A percentile compares a stretch with the other conserved stretches of the same genome.
These are phyloP conservation scores for Agapornis roseicollis DNA, from an alignment of 2,113 vertebrate genomes.

Conservation along the genomic window DNA sequence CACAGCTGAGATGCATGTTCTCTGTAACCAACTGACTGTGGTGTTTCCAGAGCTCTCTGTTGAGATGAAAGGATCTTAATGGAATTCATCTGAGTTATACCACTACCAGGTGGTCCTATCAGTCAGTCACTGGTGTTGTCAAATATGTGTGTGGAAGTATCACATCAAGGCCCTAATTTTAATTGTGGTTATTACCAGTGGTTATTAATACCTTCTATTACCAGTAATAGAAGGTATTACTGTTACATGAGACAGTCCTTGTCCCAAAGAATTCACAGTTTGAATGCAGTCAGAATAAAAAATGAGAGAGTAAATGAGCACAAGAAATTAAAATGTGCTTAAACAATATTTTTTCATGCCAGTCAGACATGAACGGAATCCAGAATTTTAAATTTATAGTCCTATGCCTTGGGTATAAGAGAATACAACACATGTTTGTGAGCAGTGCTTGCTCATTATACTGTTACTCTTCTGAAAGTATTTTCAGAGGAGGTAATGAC, in stretches of 20 bases:
- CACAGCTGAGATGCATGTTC: neutral
- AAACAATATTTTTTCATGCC: neutral
- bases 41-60: neutral
- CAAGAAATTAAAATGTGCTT: neutral
- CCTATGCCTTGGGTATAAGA: neutral
- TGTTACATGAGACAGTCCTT: neutral
- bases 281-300: neutral
- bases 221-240: neutral
- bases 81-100: neutral
- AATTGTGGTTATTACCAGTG: neutral
- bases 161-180: neutral
- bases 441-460: neutral
- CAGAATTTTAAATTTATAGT: neutral
- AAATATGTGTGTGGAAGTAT: neutral
- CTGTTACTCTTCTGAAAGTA: neutral
- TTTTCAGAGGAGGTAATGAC: neutral
- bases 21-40: neutral
- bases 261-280: neutral
- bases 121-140: neutral
- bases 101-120: neutral
- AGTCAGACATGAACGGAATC: neutral
- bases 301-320: neutral
- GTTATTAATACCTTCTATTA: too few species aligned
- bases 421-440: neutral
- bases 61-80: slow-evolving; percentile 3